A percentile compares a stretch with the other conserved stretches of the same genome.
These are phyloP conservation scores for Octodonta nipae DNA, from an alignment of 2,888 invertebrate genomes.

Conservation along the genomic window DNA sequence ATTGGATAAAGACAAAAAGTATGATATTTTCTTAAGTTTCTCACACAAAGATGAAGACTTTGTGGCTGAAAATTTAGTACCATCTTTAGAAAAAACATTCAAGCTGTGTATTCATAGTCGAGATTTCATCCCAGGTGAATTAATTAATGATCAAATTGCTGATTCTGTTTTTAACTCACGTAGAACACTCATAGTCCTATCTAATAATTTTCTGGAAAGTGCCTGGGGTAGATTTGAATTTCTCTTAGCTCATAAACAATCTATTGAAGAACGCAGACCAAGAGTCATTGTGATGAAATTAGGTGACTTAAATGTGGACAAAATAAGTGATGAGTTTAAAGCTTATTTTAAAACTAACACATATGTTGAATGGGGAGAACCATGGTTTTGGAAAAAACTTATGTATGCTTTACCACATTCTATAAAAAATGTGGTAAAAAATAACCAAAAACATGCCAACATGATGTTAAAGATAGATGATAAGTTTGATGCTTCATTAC, in stretches of 20 bases:
- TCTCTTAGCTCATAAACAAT: constrained; percentile 56
- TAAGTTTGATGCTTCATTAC: too few species aligned
- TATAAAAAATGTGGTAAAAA: constrained; percentile 9
- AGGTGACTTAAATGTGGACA: constrained; percentile 49
- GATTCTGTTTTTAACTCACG: constrained; percentile 57
- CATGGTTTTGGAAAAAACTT: constrained; percentile 70
- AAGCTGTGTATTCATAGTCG: constrained; percentile 60
- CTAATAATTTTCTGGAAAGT: constrained; percentile 58
- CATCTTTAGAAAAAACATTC: constrained; percentile 53
- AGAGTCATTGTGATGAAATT: constrained; percentile 62
- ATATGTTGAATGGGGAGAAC: constrained; percentile 69
- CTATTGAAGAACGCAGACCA: constrained; percentile 51
- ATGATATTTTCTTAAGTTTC: constrained; percentile 71
- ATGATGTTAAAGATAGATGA: constrained; percentile 25
- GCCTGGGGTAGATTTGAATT: constrained; percentile 68
- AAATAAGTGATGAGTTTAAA: constrained; percentile 52
- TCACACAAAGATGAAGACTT: constrained; percentile 64
- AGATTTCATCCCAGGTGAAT: constrained; percentile 62
- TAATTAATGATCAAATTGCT: constrained; percentile 58
- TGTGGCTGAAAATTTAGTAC: constrained; percentile 49
- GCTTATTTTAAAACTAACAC: constrained; percentile 63
- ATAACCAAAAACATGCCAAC: constrained; percentile 20
- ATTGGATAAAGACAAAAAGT: constrained; percentile 51
- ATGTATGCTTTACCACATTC: constrained; percentile 57
- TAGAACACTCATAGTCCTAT: constrained; percentile 55